Base-by-base conservation (phyloP, 1,140 invertebrate genomes). In the Nephila pilipes region DNA sequence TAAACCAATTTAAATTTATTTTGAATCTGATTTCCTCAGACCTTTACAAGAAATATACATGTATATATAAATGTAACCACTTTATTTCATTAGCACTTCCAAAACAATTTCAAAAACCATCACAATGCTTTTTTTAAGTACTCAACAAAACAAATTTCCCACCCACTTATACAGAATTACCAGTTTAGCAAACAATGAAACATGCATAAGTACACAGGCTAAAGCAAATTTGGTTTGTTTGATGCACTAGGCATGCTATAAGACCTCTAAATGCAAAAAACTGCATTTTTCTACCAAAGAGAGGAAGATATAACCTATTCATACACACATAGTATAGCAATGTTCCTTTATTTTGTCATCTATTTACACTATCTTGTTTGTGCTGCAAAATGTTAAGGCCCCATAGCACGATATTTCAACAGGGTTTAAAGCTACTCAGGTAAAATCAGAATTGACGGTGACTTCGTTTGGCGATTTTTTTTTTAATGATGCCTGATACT, bases 361-460 rank as follows among this genome's bases (percentile, higher is more conserved):
- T 60, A 90, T 57, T 79, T 46, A 90, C 60, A 90, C 87, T 90
- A 80, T 80, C 32, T 90, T 46, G 57, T 75, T 81, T 92, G 91
- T 92, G 91, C 91, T 79, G 91, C 69, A 92, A 92, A 92, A 92
- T 79, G 63, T 65, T 90, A 92, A 92, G 91, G 91, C 91, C 91
- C 91, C 91, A 54, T 87, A 92, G 65, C 83, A 87, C 91, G 65
- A 87, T 87, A 75, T 75, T 92, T 92, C 36, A 92, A 87, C 85
- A 92, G 91, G 91, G 81, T 87, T 87, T 87, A 54, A 85, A 91
- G 81, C 38, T 63, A 79, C 22, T 22, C 36, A 29, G 57, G 29
- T 20, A 29, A 55, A 55, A 18, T 57, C 46, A 1, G 22, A 80
- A 80, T 29, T 81, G 25, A 46, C 32, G 32, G 29, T 75, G 29